A percentile compares a stretch with the other conserved stretches of the same genome.
Conservation (phyloP, 53 echinoderm and acorn worm genomes). For the Astropecten irregularis region DNA sequence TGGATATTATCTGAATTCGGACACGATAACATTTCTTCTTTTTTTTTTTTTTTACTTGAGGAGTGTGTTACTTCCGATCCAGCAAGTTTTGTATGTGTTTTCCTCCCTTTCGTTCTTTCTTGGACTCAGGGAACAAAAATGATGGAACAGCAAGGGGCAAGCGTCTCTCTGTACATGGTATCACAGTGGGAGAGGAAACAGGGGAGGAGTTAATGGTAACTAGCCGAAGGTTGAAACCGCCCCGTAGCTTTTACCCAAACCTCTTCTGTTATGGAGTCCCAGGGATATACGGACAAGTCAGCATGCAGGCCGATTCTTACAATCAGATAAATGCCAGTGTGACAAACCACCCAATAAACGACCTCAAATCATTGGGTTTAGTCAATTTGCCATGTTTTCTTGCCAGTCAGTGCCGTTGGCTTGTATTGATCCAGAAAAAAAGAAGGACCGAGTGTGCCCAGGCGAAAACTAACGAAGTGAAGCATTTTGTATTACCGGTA, state of each 20-base stretch:
- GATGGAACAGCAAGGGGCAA: no score
- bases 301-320: no score
- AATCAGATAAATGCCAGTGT: slow-evolving; percentile 9
- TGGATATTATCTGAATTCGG: slow-evolving; percentile 37
- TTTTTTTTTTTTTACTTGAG: neutral
- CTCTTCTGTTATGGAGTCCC: no score
- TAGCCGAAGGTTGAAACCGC: no score
- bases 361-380: slow-evolving; percentile 45
- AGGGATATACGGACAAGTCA: no score
- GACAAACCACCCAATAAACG: slow-evolving; percentile 35
- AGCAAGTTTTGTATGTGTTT: slow-evolving; percentile 32
- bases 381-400: slow-evolving; percentile 50
- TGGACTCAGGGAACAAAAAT: neutral
- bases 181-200: no score
- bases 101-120: no score
- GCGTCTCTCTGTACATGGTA: no score
- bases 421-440: slow-evolving; percentile 29
- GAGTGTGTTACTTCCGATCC: neutral
- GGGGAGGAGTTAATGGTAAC: no score
- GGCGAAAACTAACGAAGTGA: no score
- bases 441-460: neutral
- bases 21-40: slow-evolving; percentile 34
- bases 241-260: no score
- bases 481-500: no score
- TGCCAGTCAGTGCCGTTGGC: slow-evolving; percentile 44